Evolutionary conservation across 2,888 invertebrate genomes (phyloP).

Genomic region (Catocala nupta): DNA sequence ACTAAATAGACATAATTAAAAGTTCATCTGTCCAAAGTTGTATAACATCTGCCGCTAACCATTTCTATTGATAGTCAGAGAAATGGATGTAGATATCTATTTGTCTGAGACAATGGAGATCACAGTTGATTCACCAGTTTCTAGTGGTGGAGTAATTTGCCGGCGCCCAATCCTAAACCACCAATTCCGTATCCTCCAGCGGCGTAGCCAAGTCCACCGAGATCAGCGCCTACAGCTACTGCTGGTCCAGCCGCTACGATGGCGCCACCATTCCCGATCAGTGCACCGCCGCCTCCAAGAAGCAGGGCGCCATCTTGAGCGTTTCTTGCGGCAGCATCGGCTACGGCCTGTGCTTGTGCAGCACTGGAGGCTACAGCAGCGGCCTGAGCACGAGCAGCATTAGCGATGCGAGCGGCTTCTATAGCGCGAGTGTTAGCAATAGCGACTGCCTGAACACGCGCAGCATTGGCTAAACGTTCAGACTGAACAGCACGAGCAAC

Average conservation of each 20-base stretch:
- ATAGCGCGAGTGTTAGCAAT: slow-evolving; percentile 80
- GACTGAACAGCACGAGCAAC: slow-evolving; percentile 53
- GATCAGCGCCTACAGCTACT: slow-evolving; percentile 42
- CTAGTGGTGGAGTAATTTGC: slow-evolving; percentile 42
- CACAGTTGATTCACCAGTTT: slow-evolving; percentile 40
- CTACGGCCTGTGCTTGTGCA: slow-evolving; percentile 58
- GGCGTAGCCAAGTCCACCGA: slow-evolving; percentile 33
- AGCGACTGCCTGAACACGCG: slow-evolving; percentile 78
- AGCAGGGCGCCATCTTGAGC: slow-evolving; percentile 72
- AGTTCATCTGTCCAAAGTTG: slow-evolving; percentile 59
- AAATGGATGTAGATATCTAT: slow-evolving; percentile 77
- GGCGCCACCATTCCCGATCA: slow-evolving; percentile 35
- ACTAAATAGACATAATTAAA: not conserved
- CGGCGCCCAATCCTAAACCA: slow-evolving; percentile 13
- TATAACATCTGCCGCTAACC: slow-evolving; percentile 77
- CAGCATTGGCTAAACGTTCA: slow-evolving; percentile 74
- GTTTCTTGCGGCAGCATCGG: slow-evolving; percentile 57
- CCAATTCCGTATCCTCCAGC: slow-evolving; percentile 28
- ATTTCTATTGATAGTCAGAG: slow-evolving; percentile 69
- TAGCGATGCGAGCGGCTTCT: slow-evolving; percentile 79
- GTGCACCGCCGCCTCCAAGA: slow-evolving; percentile 60
- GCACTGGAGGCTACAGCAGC: slow-evolving; percentile 47
- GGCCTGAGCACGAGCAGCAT: slow-evolving; percentile 56
- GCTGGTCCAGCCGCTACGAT: slow-evolving; percentile 40
- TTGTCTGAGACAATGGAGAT: slow-evolving; percentile 59